phyloP scores from a whole-genome alignment of 2,113 vertebrate species.

The Ceyx margarethae region DNA sequence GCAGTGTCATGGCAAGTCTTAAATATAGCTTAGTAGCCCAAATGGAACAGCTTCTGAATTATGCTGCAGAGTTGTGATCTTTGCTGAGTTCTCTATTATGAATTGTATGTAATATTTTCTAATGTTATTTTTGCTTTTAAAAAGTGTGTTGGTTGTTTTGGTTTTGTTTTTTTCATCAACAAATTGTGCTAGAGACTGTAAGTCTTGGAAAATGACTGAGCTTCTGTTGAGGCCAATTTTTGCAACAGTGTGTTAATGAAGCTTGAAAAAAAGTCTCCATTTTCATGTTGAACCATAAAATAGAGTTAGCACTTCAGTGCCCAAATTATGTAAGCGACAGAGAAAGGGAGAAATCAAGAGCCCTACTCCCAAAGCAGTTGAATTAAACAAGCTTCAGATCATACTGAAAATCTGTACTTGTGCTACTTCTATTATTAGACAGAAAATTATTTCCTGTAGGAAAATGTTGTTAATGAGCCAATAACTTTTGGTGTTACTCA shows the following conservation, averaged over 20 bases:
- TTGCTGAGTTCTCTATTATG: background rate
- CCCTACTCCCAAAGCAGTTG: conserved; percentile 33
- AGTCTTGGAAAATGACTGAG: conserved; percentile 37
- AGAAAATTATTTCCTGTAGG: conserved; percentile 42
- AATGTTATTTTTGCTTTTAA: background rate
- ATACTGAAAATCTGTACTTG: conserved; percentile 13
- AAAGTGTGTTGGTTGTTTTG: background rate
- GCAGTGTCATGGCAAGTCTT: background rate
- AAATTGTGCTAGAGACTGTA: background rate
- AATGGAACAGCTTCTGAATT: background rate
- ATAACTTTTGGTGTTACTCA: conserved; percentile 6
- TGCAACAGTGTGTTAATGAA: conserved; percentile 45
- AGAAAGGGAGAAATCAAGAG: conserved; percentile 43
- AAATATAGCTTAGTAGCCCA: background rate
- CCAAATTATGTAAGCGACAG: conserved; percentile 56
- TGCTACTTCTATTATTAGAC: conserved; percentile 38
- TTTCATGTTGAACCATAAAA: conserved; percentile 48
- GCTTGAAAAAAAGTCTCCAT: conserved; percentile 31
- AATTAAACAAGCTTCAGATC: conserved; percentile 54
- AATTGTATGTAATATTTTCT: background rate
- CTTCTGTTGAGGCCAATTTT: conserved; percentile 36
- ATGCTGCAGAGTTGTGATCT: background rate
- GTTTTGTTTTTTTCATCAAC: conserved; percentile 1
- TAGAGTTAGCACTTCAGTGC: conserved; percentile 64
- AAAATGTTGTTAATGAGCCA: conserved; percentile 31